Base-by-base conservation (phyloP, 2,113 vertebrate genomes). In the Tetrax tetrax region DNA sequence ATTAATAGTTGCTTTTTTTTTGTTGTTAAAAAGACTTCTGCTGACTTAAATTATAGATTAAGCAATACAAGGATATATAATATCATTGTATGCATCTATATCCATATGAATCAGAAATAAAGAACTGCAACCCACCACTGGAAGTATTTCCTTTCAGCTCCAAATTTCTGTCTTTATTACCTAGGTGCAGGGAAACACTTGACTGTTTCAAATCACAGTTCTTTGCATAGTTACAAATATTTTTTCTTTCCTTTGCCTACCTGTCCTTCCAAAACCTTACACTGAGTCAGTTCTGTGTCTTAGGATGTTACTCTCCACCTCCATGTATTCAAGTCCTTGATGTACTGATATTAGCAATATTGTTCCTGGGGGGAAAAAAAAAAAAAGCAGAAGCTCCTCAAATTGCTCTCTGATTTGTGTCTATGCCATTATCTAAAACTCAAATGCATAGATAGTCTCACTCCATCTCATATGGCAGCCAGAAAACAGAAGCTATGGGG, bases 101-200 rank as follows among this genome's bases (percentile, higher is more conserved):
- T 83, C 84, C 79, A 41, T 96, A 69, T 96, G 87, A 97, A 88
- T 96, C 77, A 87, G 59, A 98, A 98, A 98, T 98, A 98, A 98
- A 97, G 97, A 96, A 79, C 57, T 90, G 43, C 83, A 97, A 95
- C 89, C 82, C 38, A 65, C 47, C 48, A 74, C 57, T 77, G 81
- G 43, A 90, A 43, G 19, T 83, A n/a, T 4, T 83, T 97, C 9
- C 13, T 92, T 95, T 96, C 66, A 47, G 11, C 45, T 75, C 18
- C 2, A 65, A 6, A 5, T 35, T 59, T 51, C 45, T 7, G 24
- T 37, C 10, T 79, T 29, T 87, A 37, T 63, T 93, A 28, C 7
- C 33, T 92, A 71, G 24, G 14, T 59, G 4, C 19, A 4, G 79
- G 59, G 43, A 80, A 90, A 72, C 24, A 78, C 43, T 35, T 50